These are phyloP conservation scores for Nudaria mundana DNA, from an alignment of 2,888 invertebrate species.

Conservation along the genomic window DNA sequence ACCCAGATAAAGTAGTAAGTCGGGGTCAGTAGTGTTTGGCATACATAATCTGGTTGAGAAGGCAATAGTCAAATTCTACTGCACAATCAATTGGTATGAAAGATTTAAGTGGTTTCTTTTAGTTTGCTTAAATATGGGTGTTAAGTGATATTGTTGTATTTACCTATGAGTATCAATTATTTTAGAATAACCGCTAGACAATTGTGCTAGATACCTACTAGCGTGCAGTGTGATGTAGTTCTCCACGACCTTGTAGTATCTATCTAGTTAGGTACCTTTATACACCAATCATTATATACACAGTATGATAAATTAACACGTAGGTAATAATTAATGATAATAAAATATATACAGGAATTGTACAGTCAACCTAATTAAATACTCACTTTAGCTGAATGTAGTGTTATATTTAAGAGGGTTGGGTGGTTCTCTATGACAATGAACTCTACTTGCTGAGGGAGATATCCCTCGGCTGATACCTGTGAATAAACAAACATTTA, in stretches of 20 bases:
- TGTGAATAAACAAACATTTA: conserved; percentile 43
- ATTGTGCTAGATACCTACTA: too few species aligned
- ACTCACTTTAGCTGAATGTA: conserved; percentile 89
- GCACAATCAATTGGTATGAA: too few species aligned
- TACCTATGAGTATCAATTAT: too few species aligned
- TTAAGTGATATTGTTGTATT: too few species aligned
- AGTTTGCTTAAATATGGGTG: too few species aligned
- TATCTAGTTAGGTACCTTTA: too few species aligned
- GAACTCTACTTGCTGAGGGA: conserved; percentile 92
- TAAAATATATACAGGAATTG: not conserved
- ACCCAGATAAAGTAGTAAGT: not conserved
- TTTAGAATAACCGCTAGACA: too few species aligned
- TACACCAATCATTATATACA: not conserved
- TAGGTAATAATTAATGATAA: not conserved
- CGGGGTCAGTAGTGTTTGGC: not conserved
- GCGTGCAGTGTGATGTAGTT: too few species aligned
- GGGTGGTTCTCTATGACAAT: conserved; percentile 93
- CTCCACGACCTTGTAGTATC: too few species aligned
- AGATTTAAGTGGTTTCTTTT: too few species aligned
- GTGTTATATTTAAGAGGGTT: conserved; percentile 90
- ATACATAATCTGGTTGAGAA: too few species aligned
- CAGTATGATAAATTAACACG: not conserved
- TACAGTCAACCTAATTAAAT: not conserved
- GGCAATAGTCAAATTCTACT: not conserved
- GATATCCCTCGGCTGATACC: conserved; percentile 92